These are phyloP conservation scores for Rhopalosiphum maidis DNA, from an alignment of 1,140 invertebrate species.

Conservation along the genomic window DNA sequence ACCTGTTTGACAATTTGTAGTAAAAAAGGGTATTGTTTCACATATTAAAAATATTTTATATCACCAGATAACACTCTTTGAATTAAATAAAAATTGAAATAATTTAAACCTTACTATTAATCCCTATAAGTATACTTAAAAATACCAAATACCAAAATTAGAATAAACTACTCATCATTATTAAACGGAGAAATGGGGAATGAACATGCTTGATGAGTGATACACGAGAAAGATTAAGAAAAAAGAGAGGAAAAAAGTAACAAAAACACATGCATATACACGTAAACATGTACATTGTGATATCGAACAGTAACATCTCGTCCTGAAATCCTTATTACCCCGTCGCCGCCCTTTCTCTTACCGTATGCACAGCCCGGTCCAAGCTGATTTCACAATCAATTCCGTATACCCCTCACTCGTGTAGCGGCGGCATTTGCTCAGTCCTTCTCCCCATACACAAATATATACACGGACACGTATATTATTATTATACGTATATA, in stretches of 20 bases:
- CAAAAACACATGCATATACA: conserved; percentile 9
- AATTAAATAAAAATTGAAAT: not conserved
- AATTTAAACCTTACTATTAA: not conserved
- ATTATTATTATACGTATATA: not conserved
- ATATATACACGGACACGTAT: not conserved
- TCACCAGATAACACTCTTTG: not conserved
- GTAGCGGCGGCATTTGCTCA: not conserved
- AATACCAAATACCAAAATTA: not conserved
- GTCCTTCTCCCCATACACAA: not conserved
- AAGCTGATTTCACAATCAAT: conserved; percentile 47
- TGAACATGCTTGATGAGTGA: not conserved
- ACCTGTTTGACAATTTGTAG: not conserved
- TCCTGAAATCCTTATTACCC: conserved; percentile 53
- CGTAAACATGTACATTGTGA: not conserved
- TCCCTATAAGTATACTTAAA: not conserved
- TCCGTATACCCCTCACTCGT: conserved; percentile 35
- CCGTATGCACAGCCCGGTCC: not conserved
- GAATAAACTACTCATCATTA: not conserved
- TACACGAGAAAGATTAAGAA: not conserved
- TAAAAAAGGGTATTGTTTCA: not conserved
- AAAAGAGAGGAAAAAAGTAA: conserved; percentile 20
- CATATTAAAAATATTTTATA: too few species aligned
- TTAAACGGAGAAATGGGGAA: not conserved
- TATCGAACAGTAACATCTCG: conserved; percentile 50
- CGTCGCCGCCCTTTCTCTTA: not conserved